Evolutionary conservation across 2,797 vertebrate genomes (phyloP).

Genomic region (Chloroceryle inda): DNA sequence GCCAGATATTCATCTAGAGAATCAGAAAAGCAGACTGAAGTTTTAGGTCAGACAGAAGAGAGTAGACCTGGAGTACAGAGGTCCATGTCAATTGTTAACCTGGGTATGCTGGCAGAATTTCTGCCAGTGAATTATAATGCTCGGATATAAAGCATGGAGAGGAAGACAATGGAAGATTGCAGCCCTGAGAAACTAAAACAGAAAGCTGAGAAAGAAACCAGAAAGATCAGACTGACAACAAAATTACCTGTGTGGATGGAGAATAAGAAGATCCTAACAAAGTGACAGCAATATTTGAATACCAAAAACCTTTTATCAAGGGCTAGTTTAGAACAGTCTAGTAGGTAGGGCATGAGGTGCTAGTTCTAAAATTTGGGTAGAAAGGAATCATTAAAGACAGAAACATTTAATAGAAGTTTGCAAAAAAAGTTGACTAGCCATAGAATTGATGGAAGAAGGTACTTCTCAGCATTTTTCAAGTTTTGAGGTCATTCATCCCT

Average conservation of each 20-base stretch:
- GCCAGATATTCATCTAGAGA: background rate
- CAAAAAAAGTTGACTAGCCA: background rate
- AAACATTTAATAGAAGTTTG: background rate
- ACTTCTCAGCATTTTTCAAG: background rate
- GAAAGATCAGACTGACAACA: background rate
- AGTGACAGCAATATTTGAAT: background rate
- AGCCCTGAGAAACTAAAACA: background rate
- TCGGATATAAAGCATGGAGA: background rate
- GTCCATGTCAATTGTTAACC: background rate
- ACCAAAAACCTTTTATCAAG: background rate
- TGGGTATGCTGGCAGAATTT: background rate
- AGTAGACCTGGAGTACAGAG: background rate
- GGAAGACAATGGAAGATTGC: background rate
- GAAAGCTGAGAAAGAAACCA: background rate
- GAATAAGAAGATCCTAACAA: background rate
- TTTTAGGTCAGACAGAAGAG: background rate
- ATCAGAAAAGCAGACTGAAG: slow-evolving; percentile 18
- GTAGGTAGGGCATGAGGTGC: background rate
- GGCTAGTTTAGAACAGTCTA: background rate
- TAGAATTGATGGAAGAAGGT: background rate
- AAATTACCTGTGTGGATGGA: background rate
- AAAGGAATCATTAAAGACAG: background rate
- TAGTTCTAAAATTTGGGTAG: background rate
- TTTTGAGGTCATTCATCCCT: background rate
- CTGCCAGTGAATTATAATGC: background rate